Evolutionary conservation across 92 coral and sea anemone genomes (phyloP), one percentile per base, ranked within the genome.

Genomic region (Umimayanthus kanabou): DNA sequence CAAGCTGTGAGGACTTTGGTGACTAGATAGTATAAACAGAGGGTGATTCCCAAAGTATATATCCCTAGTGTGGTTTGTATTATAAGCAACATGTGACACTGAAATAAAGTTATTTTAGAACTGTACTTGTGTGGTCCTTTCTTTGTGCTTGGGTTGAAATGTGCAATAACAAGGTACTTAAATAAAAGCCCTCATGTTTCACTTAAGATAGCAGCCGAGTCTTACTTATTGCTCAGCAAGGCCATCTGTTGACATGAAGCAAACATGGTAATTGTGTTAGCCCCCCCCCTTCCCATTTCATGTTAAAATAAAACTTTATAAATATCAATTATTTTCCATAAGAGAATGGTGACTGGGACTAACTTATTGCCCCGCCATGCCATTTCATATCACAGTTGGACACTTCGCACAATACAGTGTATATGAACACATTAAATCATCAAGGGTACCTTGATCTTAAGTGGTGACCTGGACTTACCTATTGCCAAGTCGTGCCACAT

Each of bases 191-290:
- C 30, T 22, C 75, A 70, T 70, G n/a, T n/a, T 70, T 70, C 5
- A n/a, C 75, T 70, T 22, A 70, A 70, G 75, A 70, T 30, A n/a
- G 75, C 33, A 70, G 39, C 29, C 29, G 75, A 70, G 75, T 22
- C 33, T 70, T 70, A 70, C 75, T 70, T 70, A 70, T 70, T 26
- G 75, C 75, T 70, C 39, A 70, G 37, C 49, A n/a, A 70, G 75
- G 75, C 75, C 75, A 70, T 70, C 39, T 70, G 29, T 25, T 70
- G 75, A 70, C 74, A 70, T 70, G 74, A 70, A 70, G 75, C 75
- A 70, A 70, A 70, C 75, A 70, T 22, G 75, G 75, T 70, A n/a
- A 70, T 4, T 70, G 74, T 70, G 8, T 70, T 70, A 23, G 30
- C 39, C 39, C 74, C 29, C 74, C 29, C 29, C 74, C 74, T 8